A percentile compares a stretch with the other conserved stretches of the same genome.
These are phyloP conservation scores for Epizoanthus rinbou DNA, from an alignment of 92 coral and sea anemone genomes.

Conservation along the genomic window DNA sequence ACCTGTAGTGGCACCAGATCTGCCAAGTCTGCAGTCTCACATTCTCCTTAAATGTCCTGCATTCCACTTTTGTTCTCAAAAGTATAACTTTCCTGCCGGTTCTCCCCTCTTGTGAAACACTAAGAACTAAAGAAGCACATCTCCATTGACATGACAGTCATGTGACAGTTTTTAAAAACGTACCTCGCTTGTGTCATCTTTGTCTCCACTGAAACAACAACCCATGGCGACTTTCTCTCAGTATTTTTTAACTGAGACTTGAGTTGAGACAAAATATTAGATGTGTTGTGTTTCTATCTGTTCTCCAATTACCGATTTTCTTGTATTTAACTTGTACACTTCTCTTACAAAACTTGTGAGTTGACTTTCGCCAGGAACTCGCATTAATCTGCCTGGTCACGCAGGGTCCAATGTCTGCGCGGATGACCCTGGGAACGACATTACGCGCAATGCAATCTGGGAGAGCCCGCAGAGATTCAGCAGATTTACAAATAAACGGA, in stretches of 20 bases:
- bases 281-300: neutral
- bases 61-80: no score
- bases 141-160: conserved; percentile 2
- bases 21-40: no score
- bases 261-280: neutral
- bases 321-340: neutral
- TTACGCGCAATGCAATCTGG: neutral
- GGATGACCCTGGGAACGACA: neutral
- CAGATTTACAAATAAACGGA: neutral
- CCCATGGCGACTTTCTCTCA: conserved; percentile 68
- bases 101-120: neutral
- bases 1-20: no score
- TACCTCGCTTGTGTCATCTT: conserved; percentile 78
- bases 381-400: no score
- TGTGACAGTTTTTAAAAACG: conserved; percentile 12
- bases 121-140: conserved; percentile 11
- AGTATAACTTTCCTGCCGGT: neutral
- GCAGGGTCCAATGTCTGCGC: neutral
- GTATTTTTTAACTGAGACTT: neutral
- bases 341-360: neutral
- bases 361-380: neutral
- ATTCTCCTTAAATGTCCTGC: no score
- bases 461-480: conserved; percentile 22
- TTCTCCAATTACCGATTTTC: neutral
- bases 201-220: conserved; percentile 89